A percentile compares a stretch with the other conserved stretches of the same genome.
phyloP scores from a whole-genome alignment of 2,797 vertebrate species.

The Odontamblyopus lacepedii region DNA sequence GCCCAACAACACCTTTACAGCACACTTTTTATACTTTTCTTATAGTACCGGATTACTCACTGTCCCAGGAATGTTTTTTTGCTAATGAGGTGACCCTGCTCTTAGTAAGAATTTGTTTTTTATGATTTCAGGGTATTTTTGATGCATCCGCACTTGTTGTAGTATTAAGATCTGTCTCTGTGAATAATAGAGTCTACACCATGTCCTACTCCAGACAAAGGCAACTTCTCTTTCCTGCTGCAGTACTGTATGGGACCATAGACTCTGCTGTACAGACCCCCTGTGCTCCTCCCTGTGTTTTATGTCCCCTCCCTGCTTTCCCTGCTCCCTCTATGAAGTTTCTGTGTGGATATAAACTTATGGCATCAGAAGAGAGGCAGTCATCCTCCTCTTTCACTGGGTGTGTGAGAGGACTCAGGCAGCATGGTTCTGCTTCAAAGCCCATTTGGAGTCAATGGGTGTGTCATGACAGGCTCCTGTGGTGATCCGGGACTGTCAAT shows the following conservation, averaged over 20 bases:
- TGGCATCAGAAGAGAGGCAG: slow-evolving; percentile 41
- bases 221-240: neutral
- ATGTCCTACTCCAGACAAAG: neutral
- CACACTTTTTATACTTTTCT: too few relatives aligned
- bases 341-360: slow-evolving; percentile 35
- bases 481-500: slow-evolving; percentile 32
- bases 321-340: slow-evolving; percentile 25
- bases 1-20: too few relatives aligned
- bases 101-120: too few relatives aligned
- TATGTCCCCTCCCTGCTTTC: neutral
- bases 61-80: too few relatives aligned
- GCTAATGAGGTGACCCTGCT: too few relatives aligned
- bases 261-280: slow-evolving; percentile 1
- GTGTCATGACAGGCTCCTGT: slow-evolving; percentile 58
- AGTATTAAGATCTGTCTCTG: neutral
- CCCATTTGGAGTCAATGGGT: slow-evolving; percentile 55
- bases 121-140: too few relatives aligned
- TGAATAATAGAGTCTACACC: neutral
- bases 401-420: slow-evolving; percentile 23
- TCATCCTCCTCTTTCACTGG: slow-evolving; percentile 24
- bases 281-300: slow-evolving; percentile 4
- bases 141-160: too few relatives aligned
- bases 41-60: too few relatives aligned
- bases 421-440: slow-evolving; percentile 63
- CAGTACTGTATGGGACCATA: neutral